These are phyloP conservation scores for Ageneiosus marmoratus DNA, from an alignment of 2,113 vertebrate species.

Conservation along the genomic window DNA sequence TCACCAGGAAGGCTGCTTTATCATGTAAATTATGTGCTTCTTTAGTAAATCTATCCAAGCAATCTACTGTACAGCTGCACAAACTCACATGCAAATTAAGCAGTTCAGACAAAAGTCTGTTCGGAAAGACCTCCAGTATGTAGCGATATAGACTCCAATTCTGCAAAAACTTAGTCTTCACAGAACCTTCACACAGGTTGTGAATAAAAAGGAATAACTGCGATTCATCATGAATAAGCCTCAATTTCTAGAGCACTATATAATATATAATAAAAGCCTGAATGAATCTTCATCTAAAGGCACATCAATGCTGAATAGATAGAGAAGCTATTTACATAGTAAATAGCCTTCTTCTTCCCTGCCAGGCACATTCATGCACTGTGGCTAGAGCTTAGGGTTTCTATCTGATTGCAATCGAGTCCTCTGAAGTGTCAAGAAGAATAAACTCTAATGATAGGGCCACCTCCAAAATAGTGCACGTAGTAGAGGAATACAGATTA, in stretches of 20 bases:
- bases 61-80: constrained; percentile 47
- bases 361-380: constrained; percentile 47
- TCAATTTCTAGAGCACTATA: constrained; percentile 44
- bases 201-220: constrained; percentile 48
- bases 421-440: constrained; percentile 47
- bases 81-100: constrained; percentile 49
- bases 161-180: constrained; percentile 4
- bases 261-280: constrained; percentile 36
- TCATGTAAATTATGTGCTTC: constrained; percentile 47
- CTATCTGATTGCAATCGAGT: constrained; percentile 55
- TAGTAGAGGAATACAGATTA: constrained; percentile 50
- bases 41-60: constrained; percentile 40
- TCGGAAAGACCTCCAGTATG: constrained; percentile 39
- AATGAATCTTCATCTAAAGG: constrained; percentile 52
- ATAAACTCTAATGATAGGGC: constrained; percentile 48
- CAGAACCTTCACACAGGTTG: constrained; percentile 45
- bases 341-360: constrained; percentile 40
- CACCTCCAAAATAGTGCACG: constrained; percentile 52
- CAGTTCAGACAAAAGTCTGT: constrained; percentile 35
- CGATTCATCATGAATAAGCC: constrained; percentile 49
- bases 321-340: constrained; percentile 44
- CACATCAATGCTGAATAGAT: constrained; percentile 42
- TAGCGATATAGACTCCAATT: constrained; percentile 12
- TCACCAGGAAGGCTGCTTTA: constrained; percentile 43
- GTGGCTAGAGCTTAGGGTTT: constrained; percentile 46